Evolutionary conservation across 2,113 vertebrate genomes (phyloP).

Genomic region (Takifugu bimaculatus): DNA sequence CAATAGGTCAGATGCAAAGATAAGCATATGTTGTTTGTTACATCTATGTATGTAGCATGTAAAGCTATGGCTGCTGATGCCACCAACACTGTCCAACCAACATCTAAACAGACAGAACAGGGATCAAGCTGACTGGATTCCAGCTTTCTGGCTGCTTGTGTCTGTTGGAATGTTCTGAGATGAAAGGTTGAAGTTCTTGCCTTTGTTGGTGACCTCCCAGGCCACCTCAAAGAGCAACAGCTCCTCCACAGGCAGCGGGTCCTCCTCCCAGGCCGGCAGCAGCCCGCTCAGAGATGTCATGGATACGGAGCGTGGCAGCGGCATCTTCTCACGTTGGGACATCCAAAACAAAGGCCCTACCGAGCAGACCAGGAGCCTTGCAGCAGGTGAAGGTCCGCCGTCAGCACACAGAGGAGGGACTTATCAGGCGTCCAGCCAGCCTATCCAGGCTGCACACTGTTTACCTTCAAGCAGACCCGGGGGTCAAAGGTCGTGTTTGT

Average conservation of each 20-base stretch:
- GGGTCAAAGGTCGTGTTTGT: constrained; percentile 20
- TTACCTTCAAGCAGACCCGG: constrained; percentile 2
- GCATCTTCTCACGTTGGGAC: constrained; percentile 70
- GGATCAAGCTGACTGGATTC: neutral
- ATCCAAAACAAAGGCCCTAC: neutral
- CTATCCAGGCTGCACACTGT: neutral
- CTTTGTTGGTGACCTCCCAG: constrained; percentile 98
- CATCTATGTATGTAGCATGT: too few species aligned
- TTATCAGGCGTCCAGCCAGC: neutral
- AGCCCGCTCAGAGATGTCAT: constrained; percentile 86
- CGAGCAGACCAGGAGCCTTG: neutral
- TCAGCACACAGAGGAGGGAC: neutral
- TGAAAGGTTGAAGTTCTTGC: constrained; percentile 60
- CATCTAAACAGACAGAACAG: too few species aligned
- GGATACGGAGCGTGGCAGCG: constrained; percentile 85
- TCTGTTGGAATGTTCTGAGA: neutral
- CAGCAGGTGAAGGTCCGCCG: constrained; percentile 10
- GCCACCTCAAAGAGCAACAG: constrained; percentile 90
- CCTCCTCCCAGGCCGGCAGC: constrained; percentile 84
- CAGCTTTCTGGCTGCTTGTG: neutral
- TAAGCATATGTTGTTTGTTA: too few species aligned
- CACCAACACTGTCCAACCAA: too few species aligned
- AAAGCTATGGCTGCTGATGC: too few species aligned
- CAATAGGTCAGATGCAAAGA: too few species aligned
- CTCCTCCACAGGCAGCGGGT: constrained; percentile 84